Evolutionary conservation across 2,113 vertebrate genomes (phyloP), one percentile per base, ranked within the genome.

Genomic region (Picathartes gymnocephalus): DNA sequence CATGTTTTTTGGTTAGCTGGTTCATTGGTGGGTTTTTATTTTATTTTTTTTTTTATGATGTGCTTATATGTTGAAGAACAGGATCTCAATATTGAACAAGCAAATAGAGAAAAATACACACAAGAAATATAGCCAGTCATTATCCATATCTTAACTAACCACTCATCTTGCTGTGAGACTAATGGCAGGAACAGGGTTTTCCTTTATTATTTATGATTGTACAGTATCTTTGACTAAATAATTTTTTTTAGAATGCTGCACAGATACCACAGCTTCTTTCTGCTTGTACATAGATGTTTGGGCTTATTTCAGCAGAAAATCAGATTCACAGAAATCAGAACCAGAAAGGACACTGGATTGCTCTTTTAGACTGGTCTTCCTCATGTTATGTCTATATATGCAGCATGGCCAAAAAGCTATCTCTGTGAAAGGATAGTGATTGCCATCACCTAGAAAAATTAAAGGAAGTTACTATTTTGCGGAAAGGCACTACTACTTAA

Each of bases 371-470:
- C 5, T 40, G 6, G 14, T 13, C 14, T 83, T 53, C 24, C 13
- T 23, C 1, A 15, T 19, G 4, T 47, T 44, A n/a, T 4, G 4
- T 6, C 6, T 11, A 1, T n/a, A 31, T 19, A 24, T 58, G 15
- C 21, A 80, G 14, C 35, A 44, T 30, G 40, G 1, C 13, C 8
- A 4, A 42, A 92, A 50, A 30, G 0, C 60, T 56, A 18, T 37
- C 13, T 60, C 13, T 7, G 4, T 68, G 33, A 64, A 84, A 79
- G 27, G 4, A 15, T 92, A 62, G 28, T 72, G 23, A 81, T 50
- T 42, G 11, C 33, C 58, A 58, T 78, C 56, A 74, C 11, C 12
- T 24, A 50, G 47, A 42, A 66, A 61, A 31, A 65, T 60, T 28
- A 35, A 81, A 95, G 70, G 33, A 60, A 2, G 4, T 47, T 73